phyloP scores from a whole-genome alignment of 2,797 vertebrate species.

The Huso huso region DNA sequence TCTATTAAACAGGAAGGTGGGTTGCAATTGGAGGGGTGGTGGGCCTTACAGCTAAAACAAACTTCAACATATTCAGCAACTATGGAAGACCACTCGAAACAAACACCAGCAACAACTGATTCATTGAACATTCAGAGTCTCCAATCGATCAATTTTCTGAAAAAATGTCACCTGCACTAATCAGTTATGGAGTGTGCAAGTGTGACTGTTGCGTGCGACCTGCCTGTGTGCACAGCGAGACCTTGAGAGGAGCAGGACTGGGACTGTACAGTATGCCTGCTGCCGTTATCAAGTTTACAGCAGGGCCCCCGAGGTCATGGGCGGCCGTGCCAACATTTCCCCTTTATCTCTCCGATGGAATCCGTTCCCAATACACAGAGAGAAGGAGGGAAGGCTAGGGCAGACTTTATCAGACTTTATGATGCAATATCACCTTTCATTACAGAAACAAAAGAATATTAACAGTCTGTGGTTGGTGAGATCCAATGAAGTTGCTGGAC shows the following conservation, averaged over 20 bases:
- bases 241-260: slow-evolving; percentile 1
- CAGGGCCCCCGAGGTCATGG: slow-evolving; percentile 8
- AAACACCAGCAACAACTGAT: no score
- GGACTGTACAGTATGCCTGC: slow-evolving; percentile 6
- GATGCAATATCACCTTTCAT: background rate
- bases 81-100: no score
- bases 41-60: no score
- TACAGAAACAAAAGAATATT: background rate
- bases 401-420: background rate
- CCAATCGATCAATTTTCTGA: no score
- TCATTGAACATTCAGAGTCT: no score
- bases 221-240: background rate
- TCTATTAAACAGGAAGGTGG: no score
- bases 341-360: slow-evolving; percentile 11
- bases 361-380: slow-evolving; percentile 6
- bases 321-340: background rate
- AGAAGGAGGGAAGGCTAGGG: background rate
- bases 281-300: slow-evolving; percentile 6
- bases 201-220: no score
- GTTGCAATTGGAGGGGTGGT: no score
- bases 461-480: background rate
- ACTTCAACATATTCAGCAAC: no score
- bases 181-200: no score
- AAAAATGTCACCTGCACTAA: no score
- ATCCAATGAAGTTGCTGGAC: background rate